Evolutionary conservation across 2,113 vertebrate species (phyloP), one percentile per base, ranked within the genome.

Genomic region (Micronycteris hirsuta): DNA sequence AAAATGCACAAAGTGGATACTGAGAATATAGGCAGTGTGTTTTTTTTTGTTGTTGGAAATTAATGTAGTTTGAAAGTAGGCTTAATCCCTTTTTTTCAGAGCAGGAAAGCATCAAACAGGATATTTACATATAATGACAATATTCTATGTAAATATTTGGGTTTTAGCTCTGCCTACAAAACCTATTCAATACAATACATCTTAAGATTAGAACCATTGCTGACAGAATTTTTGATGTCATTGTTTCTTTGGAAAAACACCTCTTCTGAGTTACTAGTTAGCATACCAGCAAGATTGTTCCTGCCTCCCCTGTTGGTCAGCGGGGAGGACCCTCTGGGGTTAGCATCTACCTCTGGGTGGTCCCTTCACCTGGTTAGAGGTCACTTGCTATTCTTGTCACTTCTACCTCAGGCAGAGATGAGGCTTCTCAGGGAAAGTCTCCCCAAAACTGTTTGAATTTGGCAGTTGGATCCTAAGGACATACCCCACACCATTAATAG

Each of bases 61-160:
- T 12, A 31, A 33, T 65, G 9, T n/a, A 49, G 85, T 95, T 94
- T 91, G 58, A 85, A 87, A 96, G 41, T 68, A 80, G 90, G 24
- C 8, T 67, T 80, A 15, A 7, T 47, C 70, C 33, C 36, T 11
- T 93, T 85, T 85, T 67, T 95, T 74, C 41, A 43, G 47, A 56
- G 2, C 41, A 83, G 73, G 63, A 84, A 92, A 54, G 26, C 28
- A 63, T 43, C 22, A 19, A 54, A 63, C 20, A 54, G n/a, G 20
- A 56, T 56, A 20, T 20, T 56, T 22, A 56, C 54, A 56, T 56
- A 20, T 56, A 56, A 56, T 56, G 70, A n/a, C n/a, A 58, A 41
- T 45, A 86, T 54, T 82, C 7, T 61, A 45, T 22, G 24, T 49
- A 54, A 94, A 96, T 15, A 11, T 89, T 76, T 73, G 70, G 20